phyloP scores from a whole-genome alignment of 2,797 vertebrate species.

The Cuculus canorus region DNA sequence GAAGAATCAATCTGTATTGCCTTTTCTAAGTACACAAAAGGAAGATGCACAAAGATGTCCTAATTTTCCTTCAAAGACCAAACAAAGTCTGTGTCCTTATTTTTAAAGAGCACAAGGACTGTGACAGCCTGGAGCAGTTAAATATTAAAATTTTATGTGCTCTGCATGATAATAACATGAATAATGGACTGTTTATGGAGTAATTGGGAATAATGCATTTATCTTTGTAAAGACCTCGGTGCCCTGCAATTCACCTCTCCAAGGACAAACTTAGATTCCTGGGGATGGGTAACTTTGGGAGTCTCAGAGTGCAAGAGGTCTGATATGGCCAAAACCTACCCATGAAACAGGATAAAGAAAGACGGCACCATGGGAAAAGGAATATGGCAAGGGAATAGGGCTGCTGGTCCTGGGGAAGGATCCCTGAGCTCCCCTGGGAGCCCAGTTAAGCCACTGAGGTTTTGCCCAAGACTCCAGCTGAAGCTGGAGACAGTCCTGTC shows the following conservation, averaged over 20 bases:
- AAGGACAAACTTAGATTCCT: neutral
- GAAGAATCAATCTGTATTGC: neutral
- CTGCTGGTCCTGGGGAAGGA: neutral
- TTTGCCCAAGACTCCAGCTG: neutral
- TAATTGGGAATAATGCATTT: neutral
- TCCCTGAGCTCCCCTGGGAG: neutral
- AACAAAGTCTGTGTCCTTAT: neutral
- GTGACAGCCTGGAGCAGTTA: neutral
- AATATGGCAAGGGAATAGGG: neutral
- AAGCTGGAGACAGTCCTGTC: neutral
- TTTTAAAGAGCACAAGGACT: neutral
- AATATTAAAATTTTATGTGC: neutral
- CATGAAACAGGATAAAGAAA: neutral
- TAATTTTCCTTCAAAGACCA: neutral
- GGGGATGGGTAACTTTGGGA: neutral
- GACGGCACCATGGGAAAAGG: neutral
- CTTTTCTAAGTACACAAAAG: neutral
- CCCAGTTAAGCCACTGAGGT: neutral
- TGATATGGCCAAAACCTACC: accelerated
- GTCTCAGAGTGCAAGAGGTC: neutral
- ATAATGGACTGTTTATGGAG: neutral
- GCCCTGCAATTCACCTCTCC: neutral
- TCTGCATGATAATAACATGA: neutral
- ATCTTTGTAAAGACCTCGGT: neutral
- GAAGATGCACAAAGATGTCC: neutral